These are phyloP conservation scores for Danio aesculapii DNA, from an alignment of 2,797 vertebrate genomes.

Conservation along the genomic window DNA sequence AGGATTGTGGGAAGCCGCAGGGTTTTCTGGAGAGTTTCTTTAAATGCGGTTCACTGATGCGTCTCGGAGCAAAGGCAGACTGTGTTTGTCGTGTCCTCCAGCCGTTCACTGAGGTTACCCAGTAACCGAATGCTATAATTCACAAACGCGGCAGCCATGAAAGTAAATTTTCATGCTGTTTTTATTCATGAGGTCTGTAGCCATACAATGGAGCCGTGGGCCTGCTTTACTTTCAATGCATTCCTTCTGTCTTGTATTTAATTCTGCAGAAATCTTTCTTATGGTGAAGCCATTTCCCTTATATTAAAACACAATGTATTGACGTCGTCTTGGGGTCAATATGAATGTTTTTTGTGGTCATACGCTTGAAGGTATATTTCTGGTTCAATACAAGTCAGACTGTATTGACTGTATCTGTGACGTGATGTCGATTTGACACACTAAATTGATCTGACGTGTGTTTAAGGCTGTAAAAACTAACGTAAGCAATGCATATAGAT, in stretches of 20 bases:
- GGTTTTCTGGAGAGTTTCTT: conserved; percentile 4
- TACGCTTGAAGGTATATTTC: background rate
- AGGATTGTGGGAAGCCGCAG: conserved; percentile 21
- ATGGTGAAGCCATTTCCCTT: background rate
- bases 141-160: background rate
- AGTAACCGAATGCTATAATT: conserved; percentile 8
- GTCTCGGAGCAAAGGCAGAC: conserved; percentile 9
- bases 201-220: background rate
- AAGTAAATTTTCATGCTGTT: background rate
- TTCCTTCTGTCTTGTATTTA: conserved; percentile 13
- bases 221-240: background rate
- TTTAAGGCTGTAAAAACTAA: background rate
- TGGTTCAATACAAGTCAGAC: background rate
- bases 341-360: background rate
- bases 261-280: background rate
- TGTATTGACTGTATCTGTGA: background rate
- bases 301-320: background rate
- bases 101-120: conserved; percentile 16
- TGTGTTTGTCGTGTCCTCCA: background rate
- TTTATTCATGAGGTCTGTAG: conserved; percentile 17
- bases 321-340: background rate
- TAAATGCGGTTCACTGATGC: conserved; percentile 19
- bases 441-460: background rate
- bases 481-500: background rate
- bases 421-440: background rate